A percentile compares a stretch with the other conserved stretches of the same genome.
Conservation (phyloP, 2,888 invertebrate species). For the Xanthia icteritia region DNA sequence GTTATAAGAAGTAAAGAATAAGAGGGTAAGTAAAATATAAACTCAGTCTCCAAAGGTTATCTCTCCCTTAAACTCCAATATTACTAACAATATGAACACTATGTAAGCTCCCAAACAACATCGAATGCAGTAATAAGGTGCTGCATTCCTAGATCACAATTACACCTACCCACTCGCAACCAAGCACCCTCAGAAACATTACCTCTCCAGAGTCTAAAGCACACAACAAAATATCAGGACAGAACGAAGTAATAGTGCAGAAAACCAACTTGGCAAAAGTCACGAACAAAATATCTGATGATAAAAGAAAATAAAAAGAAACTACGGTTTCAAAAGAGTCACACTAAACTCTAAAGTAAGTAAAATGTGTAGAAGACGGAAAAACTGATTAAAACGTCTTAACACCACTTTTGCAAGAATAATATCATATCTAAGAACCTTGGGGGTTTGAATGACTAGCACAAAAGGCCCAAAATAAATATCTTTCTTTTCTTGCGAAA, state of each 20-base stretch:
- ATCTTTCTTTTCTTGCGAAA: too few relatives aligned
- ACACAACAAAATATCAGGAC: slow-evolving; percentile 33
- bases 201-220: slow-evolving; percentile 21
- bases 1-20: background rate
- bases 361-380: background rate
- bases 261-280: background rate
- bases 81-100: slow-evolving; percentile 14
- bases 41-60: background rate
- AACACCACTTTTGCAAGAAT: too few relatives aligned
- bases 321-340: background rate
- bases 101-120: slow-evolving; percentile 18
- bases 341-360: background rate
- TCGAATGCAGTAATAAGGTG: slow-evolving; percentile 36
- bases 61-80: background rate
- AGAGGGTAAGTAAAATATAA: background rate
- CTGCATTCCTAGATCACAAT: slow-evolving; percentile 54
- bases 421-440: too few relatives aligned
- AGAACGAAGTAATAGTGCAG: background rate
- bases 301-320: background rate
- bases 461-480: too few relatives aligned
- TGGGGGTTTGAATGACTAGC: too few relatives aligned
- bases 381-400: background rate
- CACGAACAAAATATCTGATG: background rate
- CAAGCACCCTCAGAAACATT: slow-evolving; percentile 46
- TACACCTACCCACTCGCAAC: slow-evolving; percentile 13